Percentiles rank a stretch among this genome's conserved stretches.
phyloP scores from a whole-genome alignment of 2,797 vertebrate species.

The Lacerta agilis region DNA sequence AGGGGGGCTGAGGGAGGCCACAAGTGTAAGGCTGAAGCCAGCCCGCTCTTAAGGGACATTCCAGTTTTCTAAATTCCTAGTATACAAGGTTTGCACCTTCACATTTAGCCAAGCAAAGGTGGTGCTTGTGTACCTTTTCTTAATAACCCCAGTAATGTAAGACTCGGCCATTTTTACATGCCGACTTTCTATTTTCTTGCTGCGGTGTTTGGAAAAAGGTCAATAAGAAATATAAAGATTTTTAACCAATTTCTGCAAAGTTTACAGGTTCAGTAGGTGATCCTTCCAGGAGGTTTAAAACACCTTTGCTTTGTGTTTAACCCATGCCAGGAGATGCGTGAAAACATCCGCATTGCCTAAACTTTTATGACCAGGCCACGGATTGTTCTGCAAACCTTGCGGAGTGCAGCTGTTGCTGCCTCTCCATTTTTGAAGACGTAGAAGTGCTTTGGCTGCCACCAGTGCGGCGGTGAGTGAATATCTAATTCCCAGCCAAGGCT shows the following conservation, averaged over 20 bases:
- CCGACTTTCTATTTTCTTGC: neutral
- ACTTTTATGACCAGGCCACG: constrained; percentile 32
- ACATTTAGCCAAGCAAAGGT: neutral
- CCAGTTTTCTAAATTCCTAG: neutral
- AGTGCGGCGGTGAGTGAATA: neutral
- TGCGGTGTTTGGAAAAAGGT: neutral
- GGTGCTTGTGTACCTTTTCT: neutral
- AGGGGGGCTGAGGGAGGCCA: neutral
- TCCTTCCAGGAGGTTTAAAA: neutral
- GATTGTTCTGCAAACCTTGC: constrained; percentile 12
- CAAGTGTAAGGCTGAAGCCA: neutral
- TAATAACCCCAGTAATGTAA: neutral
- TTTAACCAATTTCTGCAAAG: neutral
- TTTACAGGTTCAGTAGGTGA: neutral
- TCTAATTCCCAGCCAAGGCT: constrained; percentile 14
- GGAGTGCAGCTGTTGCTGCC: constrained; percentile 45
- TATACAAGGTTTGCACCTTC: neutral
- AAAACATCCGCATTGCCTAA: neutral
- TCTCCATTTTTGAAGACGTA: constrained; percentile 15
- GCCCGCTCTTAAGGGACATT: neutral
- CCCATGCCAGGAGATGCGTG: neutral
- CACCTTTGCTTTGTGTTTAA: neutral
- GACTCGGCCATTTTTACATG: neutral
- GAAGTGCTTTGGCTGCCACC: neutral
- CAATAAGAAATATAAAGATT: no score